phyloP scores from a whole-genome alignment of 1,140 invertebrate species.

The Galendromus occidentalis region DNA sequence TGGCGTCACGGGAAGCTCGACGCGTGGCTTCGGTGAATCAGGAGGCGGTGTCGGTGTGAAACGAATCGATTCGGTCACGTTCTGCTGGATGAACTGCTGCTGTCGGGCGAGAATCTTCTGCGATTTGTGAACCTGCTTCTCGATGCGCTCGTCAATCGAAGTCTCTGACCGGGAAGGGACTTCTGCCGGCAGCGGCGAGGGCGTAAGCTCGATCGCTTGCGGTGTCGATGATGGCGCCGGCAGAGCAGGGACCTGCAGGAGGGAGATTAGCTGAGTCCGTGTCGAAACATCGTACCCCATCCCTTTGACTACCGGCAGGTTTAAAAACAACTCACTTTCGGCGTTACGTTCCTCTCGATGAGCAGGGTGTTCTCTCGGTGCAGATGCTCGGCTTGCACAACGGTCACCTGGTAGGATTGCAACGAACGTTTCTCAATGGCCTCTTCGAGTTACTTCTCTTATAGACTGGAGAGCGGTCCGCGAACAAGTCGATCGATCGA shows the following conservation, averaged over 20 bases:
- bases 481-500: no score
- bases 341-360: background rate
- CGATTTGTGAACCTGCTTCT: background rate
- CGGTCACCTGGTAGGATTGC: background rate
- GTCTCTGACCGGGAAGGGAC: background rate
- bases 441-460: no score
- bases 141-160: background rate
- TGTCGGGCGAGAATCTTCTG: background rate
- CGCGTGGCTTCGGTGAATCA: slow-evolving; percentile 7
- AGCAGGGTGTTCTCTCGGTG: background rate
- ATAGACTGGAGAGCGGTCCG: no score
- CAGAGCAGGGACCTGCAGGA: background rate
- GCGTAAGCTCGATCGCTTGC: background rate
- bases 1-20: background rate
- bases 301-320: background rate
- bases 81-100: background rate
- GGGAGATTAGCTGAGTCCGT: background rate
- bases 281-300: background rate
- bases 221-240: background rate
- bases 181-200: background rate
- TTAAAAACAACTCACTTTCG: no score
- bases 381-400: background rate
- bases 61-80: background rate
- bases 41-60: slow-evolving; percentile 7
- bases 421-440: no score